phyloP scores from a whole-genome alignment of 2,797 vertebrate genomes.

The Rhabdophis nuchalis region DNA sequence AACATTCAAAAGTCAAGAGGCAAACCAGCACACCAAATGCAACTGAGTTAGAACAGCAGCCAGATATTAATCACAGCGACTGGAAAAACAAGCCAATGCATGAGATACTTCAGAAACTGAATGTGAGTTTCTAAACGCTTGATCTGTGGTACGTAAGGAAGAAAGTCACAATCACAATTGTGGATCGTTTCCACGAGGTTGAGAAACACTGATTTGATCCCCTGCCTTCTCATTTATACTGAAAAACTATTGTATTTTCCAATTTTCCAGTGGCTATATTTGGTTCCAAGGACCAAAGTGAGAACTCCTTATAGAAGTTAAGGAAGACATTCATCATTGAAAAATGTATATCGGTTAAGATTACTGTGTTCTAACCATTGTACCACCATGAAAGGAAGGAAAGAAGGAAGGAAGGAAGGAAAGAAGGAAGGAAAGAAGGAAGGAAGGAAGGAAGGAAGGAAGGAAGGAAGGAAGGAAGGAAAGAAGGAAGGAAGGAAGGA shows the following conservation, averaged over 20 bases:
- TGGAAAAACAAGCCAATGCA: slow-evolving; percentile 82
- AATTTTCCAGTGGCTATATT: background rate
- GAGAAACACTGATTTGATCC: background rate
- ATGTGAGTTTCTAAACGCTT: slow-evolving; percentile 72
- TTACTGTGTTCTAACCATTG: background rate
- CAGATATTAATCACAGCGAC: slow-evolving; percentile 80
- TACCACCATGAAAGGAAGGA: too few relatives aligned
- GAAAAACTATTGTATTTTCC: background rate
- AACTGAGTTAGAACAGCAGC: slow-evolving; percentile 85
- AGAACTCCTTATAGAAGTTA: background rate
- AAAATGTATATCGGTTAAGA: background rate
- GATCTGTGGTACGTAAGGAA: background rate
- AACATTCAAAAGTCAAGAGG: slow-evolving; percentile 96
- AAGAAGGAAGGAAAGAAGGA: too few relatives aligned
- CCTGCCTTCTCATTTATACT: background rate
- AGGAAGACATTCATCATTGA: background rate
- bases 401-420: too few relatives aligned
- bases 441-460: too few relatives aligned
- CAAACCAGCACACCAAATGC: slow-evolving; percentile 86
- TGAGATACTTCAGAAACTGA: slow-evolving; percentile 89
- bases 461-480: too few relatives aligned
- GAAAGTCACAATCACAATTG: background rate
- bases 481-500: too few relatives aligned
- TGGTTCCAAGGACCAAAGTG: background rate
- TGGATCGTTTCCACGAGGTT: background rate